Evolutionary conservation across 53 echinoderm and acorn worm genomes (phyloP).

Genomic region (Crossaster papposus): DNA sequence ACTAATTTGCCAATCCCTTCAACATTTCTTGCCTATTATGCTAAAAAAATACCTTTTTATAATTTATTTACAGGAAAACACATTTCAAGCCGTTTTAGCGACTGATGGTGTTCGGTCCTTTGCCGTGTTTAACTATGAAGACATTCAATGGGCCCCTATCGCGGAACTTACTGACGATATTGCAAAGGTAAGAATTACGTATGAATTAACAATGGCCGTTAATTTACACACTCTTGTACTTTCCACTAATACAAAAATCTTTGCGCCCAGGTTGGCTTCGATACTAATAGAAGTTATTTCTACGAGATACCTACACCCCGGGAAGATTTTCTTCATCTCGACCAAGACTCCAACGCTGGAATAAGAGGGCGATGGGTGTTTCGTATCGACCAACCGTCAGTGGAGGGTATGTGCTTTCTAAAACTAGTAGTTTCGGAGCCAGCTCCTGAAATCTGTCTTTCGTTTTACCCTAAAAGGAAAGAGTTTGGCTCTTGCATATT

Average conservation of each 20-base stretch:
- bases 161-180: not conserved
- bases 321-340: not conserved
- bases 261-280: not conserved
- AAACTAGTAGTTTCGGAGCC: not conserved
- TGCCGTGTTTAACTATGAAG: not conserved
- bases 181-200: not conserved
- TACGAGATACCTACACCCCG: not conserved
- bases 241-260: too few species aligned
- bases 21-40: too few species aligned
- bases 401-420: not conserved
- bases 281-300: not conserved
- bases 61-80: not conserved
- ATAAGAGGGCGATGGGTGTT: not conserved
- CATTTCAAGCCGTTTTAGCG: not conserved
- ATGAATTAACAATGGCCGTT: too few species aligned
- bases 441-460: too few species aligned
- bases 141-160: not conserved
- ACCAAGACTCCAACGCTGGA: not conserved
- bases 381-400: not conserved
- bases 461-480: too few species aligned
- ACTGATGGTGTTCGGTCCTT: not conserved
- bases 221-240: too few species aligned
- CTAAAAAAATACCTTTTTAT: too few species aligned
- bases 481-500: too few species aligned
- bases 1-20: too few species aligned